Percentiles rank a stretch among this genome's conserved stretches.
phyloP scores from a whole-genome alignment of 92 coral and sea anemone species.

The Montipora capitata region DNA sequence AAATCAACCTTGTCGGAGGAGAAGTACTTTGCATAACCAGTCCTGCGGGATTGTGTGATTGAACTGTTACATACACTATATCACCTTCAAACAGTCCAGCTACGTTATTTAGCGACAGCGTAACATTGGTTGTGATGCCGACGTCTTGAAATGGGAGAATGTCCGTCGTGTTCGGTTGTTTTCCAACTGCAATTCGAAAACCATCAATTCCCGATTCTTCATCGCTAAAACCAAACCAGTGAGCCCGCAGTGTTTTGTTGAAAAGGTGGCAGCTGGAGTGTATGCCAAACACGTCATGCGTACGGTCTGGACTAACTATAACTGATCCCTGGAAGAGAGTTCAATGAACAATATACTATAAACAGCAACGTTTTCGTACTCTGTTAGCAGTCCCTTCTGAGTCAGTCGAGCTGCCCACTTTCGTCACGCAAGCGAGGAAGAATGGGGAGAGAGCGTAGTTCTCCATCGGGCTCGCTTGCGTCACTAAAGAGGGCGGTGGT shows the following conservation, averaged over 20 bases:
- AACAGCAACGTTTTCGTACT: no score
- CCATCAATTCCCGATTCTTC: slow-evolving; percentile 83
- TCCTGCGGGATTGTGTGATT: slow-evolving; percentile 87
- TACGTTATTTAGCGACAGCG: slow-evolving; percentile 35
- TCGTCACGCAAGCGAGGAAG: no score
- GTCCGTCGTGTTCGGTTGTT: slow-evolving; percentile 54
- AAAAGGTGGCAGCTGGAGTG: slow-evolving; percentile 90
- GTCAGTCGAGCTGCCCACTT: no score
- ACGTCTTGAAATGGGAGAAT: slow-evolving; percentile 68
- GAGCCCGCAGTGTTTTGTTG: slow-evolving; percentile 90
- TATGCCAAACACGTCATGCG: slow-evolving; percentile 88
- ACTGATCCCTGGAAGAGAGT: slow-evolving; percentile 79
- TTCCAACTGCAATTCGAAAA: slow-evolving; percentile 84
- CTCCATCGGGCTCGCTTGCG: no score
- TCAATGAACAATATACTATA: no score
- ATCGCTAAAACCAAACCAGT: slow-evolving; percentile 90
- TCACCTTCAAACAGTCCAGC: slow-evolving; percentile 79
- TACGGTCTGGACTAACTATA: slow-evolving; percentile 88
- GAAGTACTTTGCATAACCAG: slow-evolving; percentile 74
- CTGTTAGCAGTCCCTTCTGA: no score
- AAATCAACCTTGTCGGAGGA: slow-evolving; percentile 88
- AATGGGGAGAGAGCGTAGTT: no score
- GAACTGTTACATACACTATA: slow-evolving; percentile 82
- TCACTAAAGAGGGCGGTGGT: no score
- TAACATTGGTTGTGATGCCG: slow-evolving; percentile 72